Evolutionary conservation across 2,113 vertebrate genomes (phyloP), one percentile per base, ranked within the genome.

Genomic region (Pycnonotus jocosus): DNA sequence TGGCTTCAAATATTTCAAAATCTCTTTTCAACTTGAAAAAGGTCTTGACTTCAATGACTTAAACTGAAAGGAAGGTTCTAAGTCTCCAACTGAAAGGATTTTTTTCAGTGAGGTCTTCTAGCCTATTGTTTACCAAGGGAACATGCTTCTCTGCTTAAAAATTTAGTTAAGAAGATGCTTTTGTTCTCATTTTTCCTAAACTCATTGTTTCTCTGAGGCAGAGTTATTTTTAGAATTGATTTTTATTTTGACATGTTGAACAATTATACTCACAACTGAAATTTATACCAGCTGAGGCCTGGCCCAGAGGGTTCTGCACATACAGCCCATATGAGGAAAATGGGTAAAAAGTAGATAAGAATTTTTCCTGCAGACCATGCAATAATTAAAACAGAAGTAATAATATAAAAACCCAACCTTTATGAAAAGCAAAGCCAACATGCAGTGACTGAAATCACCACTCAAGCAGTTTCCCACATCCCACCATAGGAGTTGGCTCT

Each of bases 1-100:
- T 97, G 97, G 97, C 98, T 98, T 97, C 95, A 97, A 96, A 64
- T 73, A 93, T 86, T 97, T 97, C 81, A 78, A 91, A 66, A 87
- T 92, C 64, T 97, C 81, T 97, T 92, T 94, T 89, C 69, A 76
- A 78, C 65, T 68, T 86, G 24, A 40, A 84, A 85, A 91, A 56
- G 44, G 35, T 79, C 85, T 87, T 81, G 71, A 47, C 62, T 91
- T 79, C 77, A 95, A 76, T 61, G 74, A 69, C 70, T 88, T 96
- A 45, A 84, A 80, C 74, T 50, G 58, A 87, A 94, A 88, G 8
- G 30, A 83, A 65, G 37, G 27, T 48, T 65, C 65, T 44, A 42
- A 84, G 54, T 91, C 53, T 95, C 72, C 78, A 93, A 28, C 11
- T 64, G 61, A 64, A 89, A 83, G 74, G 31, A 35, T 40, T 70